Conservation (phyloP, 2,888 invertebrate species). For the Furcula furcula region DNA sequence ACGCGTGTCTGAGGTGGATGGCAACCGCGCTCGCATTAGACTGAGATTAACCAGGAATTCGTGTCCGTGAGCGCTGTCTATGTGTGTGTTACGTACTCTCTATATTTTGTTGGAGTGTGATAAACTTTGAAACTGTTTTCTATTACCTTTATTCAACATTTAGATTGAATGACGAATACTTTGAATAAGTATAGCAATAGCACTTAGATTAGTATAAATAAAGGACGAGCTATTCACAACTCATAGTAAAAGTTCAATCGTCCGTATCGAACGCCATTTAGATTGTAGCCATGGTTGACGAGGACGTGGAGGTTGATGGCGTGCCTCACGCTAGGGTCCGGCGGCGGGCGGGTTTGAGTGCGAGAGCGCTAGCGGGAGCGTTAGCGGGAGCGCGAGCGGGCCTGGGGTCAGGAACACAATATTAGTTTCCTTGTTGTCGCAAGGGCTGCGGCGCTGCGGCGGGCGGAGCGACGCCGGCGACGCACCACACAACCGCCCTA, state of each 20-base stretch:
- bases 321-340: slow-evolving; percentile 29
- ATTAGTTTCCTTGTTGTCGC: slow-evolving; percentile 83
- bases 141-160: too few relatives aligned
- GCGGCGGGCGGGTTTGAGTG: slow-evolving; percentile 66
- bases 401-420: slow-evolving; percentile 79
- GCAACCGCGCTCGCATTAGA: too few relatives aligned
- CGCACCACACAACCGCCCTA: slow-evolving; percentile 75
- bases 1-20: too few relatives aligned
- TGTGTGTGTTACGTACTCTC: too few relatives aligned
- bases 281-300: slow-evolving; percentile 5
- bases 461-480: slow-evolving; percentile 75
- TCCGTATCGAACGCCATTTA: slow-evolving; percentile 17
- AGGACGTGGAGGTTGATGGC: slow-evolving; percentile 12
- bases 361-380: slow-evolving; percentile 39
- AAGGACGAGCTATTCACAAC: slow-evolving; percentile 2
- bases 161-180: too few relatives aligned
- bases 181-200: too few relatives aligned
- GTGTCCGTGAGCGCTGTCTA: too few relatives aligned
- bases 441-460: slow-evolving; percentile 80
- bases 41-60: too few relatives aligned
- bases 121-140: too few relatives aligned
- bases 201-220: too few relatives aligned
- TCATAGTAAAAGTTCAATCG: slow-evolving; percentile 38
- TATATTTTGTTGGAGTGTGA: too few relatives aligned
- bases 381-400: slow-evolving; percentile 50